Conservation (phyloP, 2,113 vertebrate species). For the Seriola dumerili region DNA sequence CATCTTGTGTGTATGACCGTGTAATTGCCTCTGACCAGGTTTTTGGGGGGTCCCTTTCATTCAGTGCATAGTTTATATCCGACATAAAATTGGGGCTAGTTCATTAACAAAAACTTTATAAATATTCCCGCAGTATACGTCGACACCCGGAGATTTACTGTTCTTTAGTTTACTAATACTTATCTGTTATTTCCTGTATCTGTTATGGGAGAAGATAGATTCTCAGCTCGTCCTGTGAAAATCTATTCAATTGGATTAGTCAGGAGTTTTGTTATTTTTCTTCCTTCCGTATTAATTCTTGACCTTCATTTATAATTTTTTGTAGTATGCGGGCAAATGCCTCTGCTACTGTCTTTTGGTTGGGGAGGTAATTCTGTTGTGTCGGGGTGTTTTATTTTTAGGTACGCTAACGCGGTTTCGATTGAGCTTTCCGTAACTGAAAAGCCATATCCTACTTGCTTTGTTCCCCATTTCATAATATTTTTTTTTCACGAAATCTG, state of each 20-base stretch:
- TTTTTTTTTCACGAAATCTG: too few species aligned
- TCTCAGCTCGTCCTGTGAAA: not conserved
- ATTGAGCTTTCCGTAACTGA: too few species aligned
- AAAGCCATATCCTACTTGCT: too few species aligned
- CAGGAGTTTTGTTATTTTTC: too few species aligned
- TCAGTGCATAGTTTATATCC: not conserved
- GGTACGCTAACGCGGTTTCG: too few species aligned
- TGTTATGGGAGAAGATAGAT: not conserved
- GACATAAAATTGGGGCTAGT: not conserved
- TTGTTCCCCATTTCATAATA: too few species aligned
- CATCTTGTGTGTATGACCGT: not conserved
- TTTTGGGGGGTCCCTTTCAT: not conserved
- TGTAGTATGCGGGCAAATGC: not conserved
- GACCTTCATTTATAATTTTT: not conserved
- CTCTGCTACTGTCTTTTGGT: not conserved
- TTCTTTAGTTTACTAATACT: not conserved
- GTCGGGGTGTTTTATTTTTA: too few species aligned
- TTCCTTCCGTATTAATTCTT: not conserved
- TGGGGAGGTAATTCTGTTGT: not conserved
- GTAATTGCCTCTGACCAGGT: not conserved
- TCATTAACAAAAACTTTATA: too few species aligned
- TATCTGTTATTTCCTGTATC: not conserved
- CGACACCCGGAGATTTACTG: not conserved
- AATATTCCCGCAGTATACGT: too few species aligned
- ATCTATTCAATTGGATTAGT: not conserved